Evolutionary conservation across 2,888 invertebrate species (phyloP).

Genomic region (Phalera bucephala): DNA sequence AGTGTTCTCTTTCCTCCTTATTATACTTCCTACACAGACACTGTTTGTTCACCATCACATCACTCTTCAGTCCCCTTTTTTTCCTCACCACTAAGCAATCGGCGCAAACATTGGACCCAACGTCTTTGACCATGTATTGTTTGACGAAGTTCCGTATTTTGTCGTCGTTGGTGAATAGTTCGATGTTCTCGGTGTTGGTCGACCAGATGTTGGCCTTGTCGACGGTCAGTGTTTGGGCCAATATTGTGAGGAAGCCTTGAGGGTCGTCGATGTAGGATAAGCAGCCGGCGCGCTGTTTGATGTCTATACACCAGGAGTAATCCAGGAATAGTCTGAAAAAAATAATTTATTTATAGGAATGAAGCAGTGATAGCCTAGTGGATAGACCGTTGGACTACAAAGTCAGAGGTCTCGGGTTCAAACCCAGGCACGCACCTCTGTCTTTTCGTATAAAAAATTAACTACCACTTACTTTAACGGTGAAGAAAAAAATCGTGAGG

Average conservation of each 20-base stretch:
- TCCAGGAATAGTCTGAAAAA: slow-evolving; percentile 84
- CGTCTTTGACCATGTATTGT: slow-evolving; percentile 81
- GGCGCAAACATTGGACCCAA: slow-evolving; percentile 35
- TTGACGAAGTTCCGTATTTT: slow-evolving; percentile 87
- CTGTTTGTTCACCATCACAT: slow-evolving; percentile 36
- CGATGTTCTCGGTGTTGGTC: slow-evolving; percentile 85
- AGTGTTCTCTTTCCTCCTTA: slow-evolving; percentile 74
- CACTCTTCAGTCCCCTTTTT: slow-evolving; percentile 41
- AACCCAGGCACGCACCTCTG: too few species aligned
- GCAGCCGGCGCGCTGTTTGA: slow-evolving; percentile 95
- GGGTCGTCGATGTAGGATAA: slow-evolving; percentile 94
- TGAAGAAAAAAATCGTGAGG: too few species aligned
- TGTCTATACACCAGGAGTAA: slow-evolving; percentile 88
- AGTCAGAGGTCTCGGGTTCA: too few species aligned
- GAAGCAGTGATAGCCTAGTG: too few species aligned
- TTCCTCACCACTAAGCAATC: slow-evolving; percentile 42
- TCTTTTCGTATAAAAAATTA: too few species aligned
- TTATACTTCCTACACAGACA: slow-evolving; percentile 59
- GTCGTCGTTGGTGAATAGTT: slow-evolving; percentile 89
- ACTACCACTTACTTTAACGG: too few species aligned
- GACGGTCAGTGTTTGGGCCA: slow-evolving; percentile 91
- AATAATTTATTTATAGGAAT: too few species aligned
- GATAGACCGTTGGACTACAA: too few species aligned
- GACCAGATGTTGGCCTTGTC: slow-evolving; percentile 88
- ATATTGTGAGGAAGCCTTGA: slow-evolving; percentile 88